Conservation (phyloP, 2,888 invertebrate species). For the Apodemia mormo region DNA sequence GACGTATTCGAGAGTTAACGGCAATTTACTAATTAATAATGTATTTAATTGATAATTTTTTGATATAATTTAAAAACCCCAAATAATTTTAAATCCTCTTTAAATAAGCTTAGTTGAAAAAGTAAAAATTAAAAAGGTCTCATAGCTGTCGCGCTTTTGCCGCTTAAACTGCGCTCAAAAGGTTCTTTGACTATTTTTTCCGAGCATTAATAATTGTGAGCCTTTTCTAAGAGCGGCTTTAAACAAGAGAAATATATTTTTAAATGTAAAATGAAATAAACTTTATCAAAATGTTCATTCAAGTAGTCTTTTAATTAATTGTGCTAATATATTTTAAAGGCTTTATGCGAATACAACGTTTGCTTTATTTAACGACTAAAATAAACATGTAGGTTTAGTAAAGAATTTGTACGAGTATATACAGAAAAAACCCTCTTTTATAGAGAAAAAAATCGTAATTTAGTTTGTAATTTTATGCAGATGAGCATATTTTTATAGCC, state of each 20-base stretch:
- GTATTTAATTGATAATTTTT: not conserved
- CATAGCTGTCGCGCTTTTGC: constrained; percentile 9
- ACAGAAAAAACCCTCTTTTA: too few species aligned
- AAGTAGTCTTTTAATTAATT: too few species aligned
- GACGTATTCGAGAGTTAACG: too few species aligned
- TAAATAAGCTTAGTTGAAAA: constrained; percentile 1
- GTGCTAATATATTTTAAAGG: too few species aligned
- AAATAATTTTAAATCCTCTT: not conserved
- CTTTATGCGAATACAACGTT: not conserved
- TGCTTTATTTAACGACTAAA: not conserved
- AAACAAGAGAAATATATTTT: constrained; percentile 9
- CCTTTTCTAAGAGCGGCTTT: not conserved
- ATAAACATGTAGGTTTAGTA: not conserved
- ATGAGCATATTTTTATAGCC: too few species aligned
- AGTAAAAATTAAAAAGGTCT: constrained; percentile 9
- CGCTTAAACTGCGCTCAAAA: constrained; percentile 11
- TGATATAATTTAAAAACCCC: not conserved
- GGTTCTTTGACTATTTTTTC: constrained; percentile 11
- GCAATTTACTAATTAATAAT: not conserved
- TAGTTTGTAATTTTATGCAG: too few species aligned
- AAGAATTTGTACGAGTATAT: too few species aligned
- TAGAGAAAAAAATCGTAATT: too few species aligned
- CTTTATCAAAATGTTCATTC: too few species aligned
- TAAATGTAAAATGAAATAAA: not conserved
- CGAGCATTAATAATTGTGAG: constrained; percentile 5